Conservation (phyloP, 2,797 vertebrate species). For the Chanos chanos region DNA sequence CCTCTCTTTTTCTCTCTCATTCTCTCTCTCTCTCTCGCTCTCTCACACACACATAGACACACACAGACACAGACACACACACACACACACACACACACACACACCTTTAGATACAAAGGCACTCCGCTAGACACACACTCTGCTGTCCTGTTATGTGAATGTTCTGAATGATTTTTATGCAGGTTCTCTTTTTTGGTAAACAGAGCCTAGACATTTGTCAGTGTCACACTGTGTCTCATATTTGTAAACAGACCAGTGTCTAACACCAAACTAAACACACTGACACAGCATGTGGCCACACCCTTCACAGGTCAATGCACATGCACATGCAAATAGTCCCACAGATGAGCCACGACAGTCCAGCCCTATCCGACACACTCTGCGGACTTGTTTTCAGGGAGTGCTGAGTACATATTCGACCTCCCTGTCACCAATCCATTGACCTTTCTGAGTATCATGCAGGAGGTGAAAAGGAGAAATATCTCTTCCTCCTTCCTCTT, state of each 20-base stretch:
- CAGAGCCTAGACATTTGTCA: not conserved
- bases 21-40: too few relatives aligned
- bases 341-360: conserved; percentile 4
- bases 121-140: not conserved
- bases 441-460: conserved; percentile 26
- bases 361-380: not conserved
- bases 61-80: not conserved
- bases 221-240: not conserved
- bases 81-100: conserved; percentile 1
- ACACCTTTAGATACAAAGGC: conserved; percentile 1
- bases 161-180: not conserved
- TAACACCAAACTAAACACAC: not conserved
- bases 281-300: not conserved
- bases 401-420: conserved; percentile 2
- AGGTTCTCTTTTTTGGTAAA: too few relatives aligned
- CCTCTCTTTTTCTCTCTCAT: too few relatives aligned
- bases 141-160: not conserved
- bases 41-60: too few relatives aligned
- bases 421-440: conserved; percentile 2
- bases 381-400: too few relatives aligned
- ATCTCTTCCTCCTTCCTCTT: conserved; percentile 43
- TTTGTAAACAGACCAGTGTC: not conserved
- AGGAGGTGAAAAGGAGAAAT: conserved; percentile 60
- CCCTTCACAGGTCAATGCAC: not conserved
- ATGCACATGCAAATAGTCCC: conserved; percentile 30